These are phyloP conservation scores for Leptinotarsa defecta DNA, from an alignment of 1,140 invertebrate species.

Conservation along the genomic window DNA sequence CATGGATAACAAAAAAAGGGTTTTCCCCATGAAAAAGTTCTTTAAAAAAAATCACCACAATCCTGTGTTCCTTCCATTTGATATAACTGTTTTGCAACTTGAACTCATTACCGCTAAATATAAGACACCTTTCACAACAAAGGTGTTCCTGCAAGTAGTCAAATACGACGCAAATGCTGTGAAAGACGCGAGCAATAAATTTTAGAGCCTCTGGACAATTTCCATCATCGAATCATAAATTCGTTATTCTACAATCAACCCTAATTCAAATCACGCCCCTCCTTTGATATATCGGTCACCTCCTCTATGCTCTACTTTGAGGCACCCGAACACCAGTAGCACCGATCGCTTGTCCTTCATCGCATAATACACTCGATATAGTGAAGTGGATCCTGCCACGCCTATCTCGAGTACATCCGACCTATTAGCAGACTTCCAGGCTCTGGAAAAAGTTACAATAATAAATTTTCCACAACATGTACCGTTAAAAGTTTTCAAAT, in stretches of 20 bases:
- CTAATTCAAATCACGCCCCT: neutral
- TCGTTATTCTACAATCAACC: neutral
- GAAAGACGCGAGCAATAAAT: no score
- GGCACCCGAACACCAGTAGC: neutral
- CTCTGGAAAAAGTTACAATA: constrained; percentile 13
- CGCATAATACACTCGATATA: neutral
- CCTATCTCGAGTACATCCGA: constrained; percentile 1
- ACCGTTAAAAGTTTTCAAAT: constrained; percentile 13
- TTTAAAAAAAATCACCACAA: no score
- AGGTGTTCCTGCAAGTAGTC: no score
- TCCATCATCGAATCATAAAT: neutral
- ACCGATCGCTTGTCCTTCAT: neutral
- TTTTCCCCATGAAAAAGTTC: no score
- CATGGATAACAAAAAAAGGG: no score
- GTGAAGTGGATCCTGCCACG: neutral
- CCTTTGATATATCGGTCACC: neutral
- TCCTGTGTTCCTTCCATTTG: no score
- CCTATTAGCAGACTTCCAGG: constrained; percentile 6
- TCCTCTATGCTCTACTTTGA: neutral
- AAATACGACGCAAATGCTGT: no score
- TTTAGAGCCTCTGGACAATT: no score
- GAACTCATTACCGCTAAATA: no score
- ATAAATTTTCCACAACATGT: constrained; percentile 16
- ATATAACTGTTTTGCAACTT: no score
- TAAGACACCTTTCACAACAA: no score